These are phyloP conservation scores for Brenthis ino DNA, from an alignment of 2,888 invertebrate species.

Conservation along the genomic window DNA sequence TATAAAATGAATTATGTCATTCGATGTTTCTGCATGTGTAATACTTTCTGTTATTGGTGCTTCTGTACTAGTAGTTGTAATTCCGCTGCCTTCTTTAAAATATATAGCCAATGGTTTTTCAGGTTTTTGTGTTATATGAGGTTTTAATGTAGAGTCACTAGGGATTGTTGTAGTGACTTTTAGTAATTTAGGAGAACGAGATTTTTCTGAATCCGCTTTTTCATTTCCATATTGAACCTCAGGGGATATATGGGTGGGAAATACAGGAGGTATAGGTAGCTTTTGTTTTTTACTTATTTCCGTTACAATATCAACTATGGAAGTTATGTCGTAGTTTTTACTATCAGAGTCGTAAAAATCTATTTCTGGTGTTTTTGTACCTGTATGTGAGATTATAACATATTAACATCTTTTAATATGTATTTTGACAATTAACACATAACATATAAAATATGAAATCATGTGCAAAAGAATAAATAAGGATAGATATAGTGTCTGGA, in stretches of 20 bases:
- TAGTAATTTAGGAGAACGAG: slow-evolving; percentile 60
- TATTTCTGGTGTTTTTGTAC: slow-evolving; percentile 72
- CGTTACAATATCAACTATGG: slow-evolving; percentile 50
- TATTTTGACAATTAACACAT: neutral
- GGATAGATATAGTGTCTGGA: neutral
- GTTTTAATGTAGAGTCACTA: slow-evolving; percentile 68
- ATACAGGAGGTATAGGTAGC: slow-evolving; percentile 65
- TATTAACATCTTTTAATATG: neutral
- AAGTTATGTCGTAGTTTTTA: slow-evolving; percentile 52
- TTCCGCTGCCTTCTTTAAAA: slow-evolving; percentile 60
- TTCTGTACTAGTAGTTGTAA: slow-evolving; percentile 54
- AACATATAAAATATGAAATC: slow-evolving; percentile 6
- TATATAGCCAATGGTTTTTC: slow-evolving; percentile 72
- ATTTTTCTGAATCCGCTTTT: slow-evolving; percentile 65
- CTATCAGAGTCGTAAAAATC: slow-evolving; percentile 72
- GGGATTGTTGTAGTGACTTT: slow-evolving; percentile 48
- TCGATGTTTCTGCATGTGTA: slow-evolving; percentile 59
- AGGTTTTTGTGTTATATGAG: slow-evolving; percentile 74
- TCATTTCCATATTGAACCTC: slow-evolving; percentile 80
- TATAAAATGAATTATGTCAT: slow-evolving; percentile 50
- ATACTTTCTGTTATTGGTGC: slow-evolving; percentile 47
- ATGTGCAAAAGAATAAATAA: slow-evolving; percentile 2
- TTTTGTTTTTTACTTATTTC: slow-evolving; percentile 52
- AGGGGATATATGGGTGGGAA: slow-evolving; percentile 71
- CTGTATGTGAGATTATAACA: slow-evolving; percentile 56